Base-by-base conservation (phyloP, 53 echinoderm and acorn worm species). In the Astropecten irregularis region DNA sequence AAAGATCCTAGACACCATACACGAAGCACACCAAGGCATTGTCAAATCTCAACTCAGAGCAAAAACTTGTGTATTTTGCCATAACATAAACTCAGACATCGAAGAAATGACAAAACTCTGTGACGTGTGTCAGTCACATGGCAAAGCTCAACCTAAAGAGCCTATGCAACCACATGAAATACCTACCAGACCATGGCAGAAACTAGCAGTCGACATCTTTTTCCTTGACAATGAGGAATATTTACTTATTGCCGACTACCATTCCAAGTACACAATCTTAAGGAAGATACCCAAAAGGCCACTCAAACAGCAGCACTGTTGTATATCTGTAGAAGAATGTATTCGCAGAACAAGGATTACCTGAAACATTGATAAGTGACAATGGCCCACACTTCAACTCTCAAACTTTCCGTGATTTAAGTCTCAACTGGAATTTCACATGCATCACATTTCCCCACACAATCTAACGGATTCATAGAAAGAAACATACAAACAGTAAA, bases 381-480 rank as follows among this genome's bases (percentile, higher is more conserved):
- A 87, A 81, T 53, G 68, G 68, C 49, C 68, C 44, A 22, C 81
- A 87, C 23, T 87, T 26, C 40, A 37, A 40, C 42, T 60, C 48
- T 33, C 28, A 58, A 59, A 25, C 28, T 57, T 77, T 77, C 60
- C 56, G 53, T 31, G 16, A 72, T 18, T 52, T 72, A n/a, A 33
- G 33, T 30, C 48, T 49, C 50, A 34, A 52, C 2, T 72, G 73
- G 53, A 52, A 72, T 30, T 77, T 77, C 40, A 56, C 29, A 77
- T 37, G 60, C 39, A 60, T 40, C 36, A 77, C 79, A 31, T 57
- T 26, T 33, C 32, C 61, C 65, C 77, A 46, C 40, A 70, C 86
- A 83, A 34, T 90, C 81, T 18, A 93, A 93, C 50, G 88, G 90
- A 9, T 90, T 88, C 47, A 84, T 84, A 11, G 74, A 87, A 56